Base-by-base conservation (phyloP, 2,888 invertebrate species). In the Bedellia somnulentella region DNA sequence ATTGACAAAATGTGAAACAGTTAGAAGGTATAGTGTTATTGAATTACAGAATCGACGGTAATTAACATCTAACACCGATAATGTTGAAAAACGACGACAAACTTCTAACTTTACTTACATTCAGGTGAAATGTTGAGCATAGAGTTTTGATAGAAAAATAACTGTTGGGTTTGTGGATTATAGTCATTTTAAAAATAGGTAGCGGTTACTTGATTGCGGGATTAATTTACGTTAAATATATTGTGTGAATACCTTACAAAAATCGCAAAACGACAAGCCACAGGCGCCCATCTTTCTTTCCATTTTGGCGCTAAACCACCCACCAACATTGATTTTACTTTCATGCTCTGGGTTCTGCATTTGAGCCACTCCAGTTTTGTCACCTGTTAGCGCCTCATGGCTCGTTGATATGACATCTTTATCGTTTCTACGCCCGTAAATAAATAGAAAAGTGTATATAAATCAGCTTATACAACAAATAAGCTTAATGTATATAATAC, bases 401-500 rank as follows among this genome's bases (percentile, higher is more conserved):
- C n/a, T n/a, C n/a, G n/a, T 60, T 73, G 75, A 75, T 75, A 75
- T 75, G 75, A 73, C 60, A 70, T 62, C 53, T 59, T 59, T 61
- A 44, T 36, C 58, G 64, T 59, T 57, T 57, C 59, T 50, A 56
- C 64, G 59, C 71, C 70, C 71, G 64, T 64, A 66, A 67, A 68
- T 48, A 54, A 73, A 68, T 62, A 63, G 56, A 60, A 58, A 61
- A 63, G 67, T 73, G 67, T 73, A 71, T 71, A 73, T 73, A 68
- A 70, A 67, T 68, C 70, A 67, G 71, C 71, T 73, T 73, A 73
- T 70, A 52, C 71, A 75, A 68, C 70, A 67, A 59, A 73, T 73
- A 75, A 75, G 75, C 75, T 75, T 75, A 71, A 71, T 71, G 70
- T 73, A 71, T 68, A 70, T 75, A 75, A 75, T 75, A 75, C 75